Conservation (phyloP, 2,113 vertebrate genomes). For the Oenanthe melanoleuca region DNA sequence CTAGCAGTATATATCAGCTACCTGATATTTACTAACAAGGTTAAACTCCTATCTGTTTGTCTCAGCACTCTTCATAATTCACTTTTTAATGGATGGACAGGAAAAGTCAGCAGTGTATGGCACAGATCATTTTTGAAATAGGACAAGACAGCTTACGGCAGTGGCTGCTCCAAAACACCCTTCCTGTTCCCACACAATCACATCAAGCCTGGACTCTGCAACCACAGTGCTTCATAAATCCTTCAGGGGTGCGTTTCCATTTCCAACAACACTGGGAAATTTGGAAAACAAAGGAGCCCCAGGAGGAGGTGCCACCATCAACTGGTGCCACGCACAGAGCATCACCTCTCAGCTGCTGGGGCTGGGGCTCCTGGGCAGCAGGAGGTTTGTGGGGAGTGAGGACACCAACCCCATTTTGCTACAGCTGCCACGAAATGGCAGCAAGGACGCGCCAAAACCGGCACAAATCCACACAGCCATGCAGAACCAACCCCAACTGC, state of each 20-base stretch:
- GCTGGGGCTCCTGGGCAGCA: background rate
- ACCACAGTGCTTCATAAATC: background rate
- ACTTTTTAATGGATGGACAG: constrained; percentile 62
- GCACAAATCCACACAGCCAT: background rate
- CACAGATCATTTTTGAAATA: constrained; percentile 41
- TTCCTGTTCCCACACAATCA: background rate
- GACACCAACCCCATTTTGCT: constrained; percentile 19
- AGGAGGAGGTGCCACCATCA: constrained; percentile 3
- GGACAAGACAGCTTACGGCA: constrained; percentile 5
- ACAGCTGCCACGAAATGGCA: constrained; percentile 5
- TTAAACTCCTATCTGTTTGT: constrained; percentile 60
- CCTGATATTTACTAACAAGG: constrained; percentile 60
- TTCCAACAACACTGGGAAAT: background rate
- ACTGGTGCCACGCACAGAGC: background rate
- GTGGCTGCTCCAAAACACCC: background rate
- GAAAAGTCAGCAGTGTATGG: constrained; percentile 53
- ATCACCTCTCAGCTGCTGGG: background rate
- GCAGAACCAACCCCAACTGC: background rate
- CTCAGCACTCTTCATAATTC: constrained; percentile 65
- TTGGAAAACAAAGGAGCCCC: background rate
- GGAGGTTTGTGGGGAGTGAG: background rate
- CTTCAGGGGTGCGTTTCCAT: constrained; percentile 14
- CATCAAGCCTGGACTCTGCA: background rate
- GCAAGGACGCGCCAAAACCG: background rate
- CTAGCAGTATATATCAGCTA: constrained; percentile 47